Percentiles rank a stretch among this genome's conserved stretches.
These are phyloP conservation scores for Drosophila anceps DNA, from an alignment of 2,888 invertebrate species.

Conservation along the genomic window DNA sequence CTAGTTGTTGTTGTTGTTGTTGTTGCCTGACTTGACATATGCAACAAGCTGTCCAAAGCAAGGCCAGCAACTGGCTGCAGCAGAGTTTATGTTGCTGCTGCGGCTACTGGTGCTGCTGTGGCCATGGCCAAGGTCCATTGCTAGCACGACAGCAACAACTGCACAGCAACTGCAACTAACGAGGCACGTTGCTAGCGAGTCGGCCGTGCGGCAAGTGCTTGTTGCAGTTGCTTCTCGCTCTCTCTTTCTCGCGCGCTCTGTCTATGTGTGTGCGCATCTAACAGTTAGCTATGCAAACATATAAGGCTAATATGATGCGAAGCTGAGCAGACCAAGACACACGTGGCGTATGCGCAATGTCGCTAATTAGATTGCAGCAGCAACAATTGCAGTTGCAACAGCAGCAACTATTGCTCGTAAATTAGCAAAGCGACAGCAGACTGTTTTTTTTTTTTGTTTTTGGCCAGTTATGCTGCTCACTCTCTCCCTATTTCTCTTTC, in stretches of 20 bases:
- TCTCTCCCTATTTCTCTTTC: constrained; percentile 17
- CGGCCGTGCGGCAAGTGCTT: constrained; percentile 72
- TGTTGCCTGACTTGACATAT: constrained; percentile 55
- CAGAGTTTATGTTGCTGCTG: constrained; percentile 16
- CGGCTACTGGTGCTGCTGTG: constrained; percentile 20
- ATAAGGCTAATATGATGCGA: constrained; percentile 60
- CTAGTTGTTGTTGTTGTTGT: constrained; percentile 29
- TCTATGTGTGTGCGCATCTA: constrained; percentile 39
- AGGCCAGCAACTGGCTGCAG: constrained; percentile 54
- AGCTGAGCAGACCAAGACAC: constrained; percentile 54
- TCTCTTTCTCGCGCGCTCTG: neutral
- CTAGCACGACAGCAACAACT: constrained; percentile 49
- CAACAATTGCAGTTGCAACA: constrained; percentile 25
- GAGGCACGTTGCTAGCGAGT: constrained; percentile 65
- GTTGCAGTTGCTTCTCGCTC: neutral
- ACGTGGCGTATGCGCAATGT: constrained; percentile 72
- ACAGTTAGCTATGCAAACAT: constrained; percentile 71
- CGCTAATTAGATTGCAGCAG: constrained; percentile 56
- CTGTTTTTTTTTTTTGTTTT: constrained; percentile 24
- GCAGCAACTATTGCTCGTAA: constrained; percentile 45
- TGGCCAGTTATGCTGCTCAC: constrained; percentile 19
- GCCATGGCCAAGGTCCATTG: constrained; percentile 63
- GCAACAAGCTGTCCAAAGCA: constrained; percentile 63
- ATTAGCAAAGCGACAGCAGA: constrained; percentile 55
- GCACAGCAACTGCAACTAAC: constrained; percentile 48